Base-by-base conservation (phyloP, 2,888 invertebrate species). In the Colletes collaris region DNA sequence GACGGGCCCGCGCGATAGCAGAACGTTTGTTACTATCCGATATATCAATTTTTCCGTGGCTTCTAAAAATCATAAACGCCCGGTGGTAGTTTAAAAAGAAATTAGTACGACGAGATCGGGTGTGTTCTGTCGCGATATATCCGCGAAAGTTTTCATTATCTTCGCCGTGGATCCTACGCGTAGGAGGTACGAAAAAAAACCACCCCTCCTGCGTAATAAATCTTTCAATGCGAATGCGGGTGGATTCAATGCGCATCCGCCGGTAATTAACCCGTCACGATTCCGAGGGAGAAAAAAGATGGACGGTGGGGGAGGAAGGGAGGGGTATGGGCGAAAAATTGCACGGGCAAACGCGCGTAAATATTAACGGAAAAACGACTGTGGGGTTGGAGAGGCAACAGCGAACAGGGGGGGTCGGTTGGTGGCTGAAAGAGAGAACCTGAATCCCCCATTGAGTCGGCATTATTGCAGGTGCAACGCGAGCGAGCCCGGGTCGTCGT, bases 381-480 rank as follows among this genome's bases (percentile, higher is more conserved):
- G 13, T 6, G 13, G 1, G 27, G 52, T 7, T 0, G 2, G 27
- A 19, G 19, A 19, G 6, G 13, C 4, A 35, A 37, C 13, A 5
- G n/a, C 6, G n/a, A 27, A 46, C 3, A 27, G n/a, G 46, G 35
- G 58, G 7, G 7, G 16, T 4, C 50, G 11, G 13, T 16, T 11
- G 46, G 10, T 16, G 7, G 7, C 10, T 67, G 16, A 37, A 19
- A 27, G 27, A 7, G 46, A 46, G 44, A 16, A 11, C 59, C n/a
- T 64, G 50, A 52, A 71, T 55, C 8, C 75, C 10, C 64, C 44
- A 62, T 76, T 59, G 68, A 72, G 46, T 49, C 59, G 27, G 52
- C 59, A 72, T 82, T 83, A 74, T 69, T 69, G 46, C 83, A 83
- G 83, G 79, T 80, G 83, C 59, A 75, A 70, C 69, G 71, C 56